These are phyloP conservation scores for Glyptemys insculpta DNA, from an alignment of 2,797 vertebrate genomes.

Conservation along the genomic window DNA sequence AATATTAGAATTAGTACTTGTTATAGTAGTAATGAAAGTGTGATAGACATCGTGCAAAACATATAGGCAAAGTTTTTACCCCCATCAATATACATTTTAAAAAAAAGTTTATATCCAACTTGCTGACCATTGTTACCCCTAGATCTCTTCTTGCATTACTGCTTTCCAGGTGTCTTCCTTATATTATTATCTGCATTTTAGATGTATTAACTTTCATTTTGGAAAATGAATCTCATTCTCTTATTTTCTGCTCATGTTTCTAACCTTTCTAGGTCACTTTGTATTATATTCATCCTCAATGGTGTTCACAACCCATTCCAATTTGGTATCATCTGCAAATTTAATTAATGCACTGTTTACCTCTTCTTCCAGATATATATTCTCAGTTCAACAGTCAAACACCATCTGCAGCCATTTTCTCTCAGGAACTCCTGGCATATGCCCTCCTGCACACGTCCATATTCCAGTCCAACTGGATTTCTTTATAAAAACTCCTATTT, in stretches of 20 bases:
- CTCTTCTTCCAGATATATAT: slow-evolving; percentile 70
- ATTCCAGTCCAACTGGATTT: slow-evolving; percentile 62
- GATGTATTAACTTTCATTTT: not conserved
- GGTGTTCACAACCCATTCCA: slow-evolving; percentile 50
- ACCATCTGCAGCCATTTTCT: slow-evolving; percentile 64
- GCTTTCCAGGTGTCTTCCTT: not conserved
- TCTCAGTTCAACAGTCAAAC: slow-evolving; percentile 76
- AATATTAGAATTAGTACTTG: not conserved
- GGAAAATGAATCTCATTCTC: not conserved
- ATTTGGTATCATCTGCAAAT: slow-evolving; percentile 70
- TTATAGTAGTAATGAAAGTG: not conserved
- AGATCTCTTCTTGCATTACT: not conserved
- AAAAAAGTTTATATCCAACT: not conserved
- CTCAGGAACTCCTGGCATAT: slow-evolving; percentile 43
- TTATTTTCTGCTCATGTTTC: not conserved
- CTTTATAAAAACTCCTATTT: slow-evolving; percentile 33
- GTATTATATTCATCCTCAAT: slow-evolving; percentile 51
- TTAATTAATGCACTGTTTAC: slow-evolving; percentile 78
- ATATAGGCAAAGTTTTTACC: not conserved
- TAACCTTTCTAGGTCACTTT: slow-evolving; percentile 68
- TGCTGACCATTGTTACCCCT: not conserved
- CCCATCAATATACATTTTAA: not conserved
- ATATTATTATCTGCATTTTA: not conserved
- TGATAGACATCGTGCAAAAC: not conserved
- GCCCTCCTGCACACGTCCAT: slow-evolving; percentile 38